Conservation (phyloP, 2,888 invertebrate genomes). For the Augiades crinisus region DNA sequence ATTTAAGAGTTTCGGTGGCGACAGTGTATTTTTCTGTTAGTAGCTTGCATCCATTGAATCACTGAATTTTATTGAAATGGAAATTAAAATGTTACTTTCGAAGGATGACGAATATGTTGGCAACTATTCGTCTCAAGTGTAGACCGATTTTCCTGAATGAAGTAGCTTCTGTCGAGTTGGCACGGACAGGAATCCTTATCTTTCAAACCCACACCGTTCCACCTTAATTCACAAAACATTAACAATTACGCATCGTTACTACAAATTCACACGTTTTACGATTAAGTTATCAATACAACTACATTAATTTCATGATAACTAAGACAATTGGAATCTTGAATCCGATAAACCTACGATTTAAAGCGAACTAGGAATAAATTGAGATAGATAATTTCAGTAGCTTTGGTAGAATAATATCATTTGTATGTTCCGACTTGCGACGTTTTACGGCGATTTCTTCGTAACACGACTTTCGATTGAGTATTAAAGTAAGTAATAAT, state of each 20-base stretch:
- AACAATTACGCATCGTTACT: no score
- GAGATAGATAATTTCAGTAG: slow-evolving; percentile 78
- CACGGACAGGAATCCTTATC: slow-evolving; percentile 48
- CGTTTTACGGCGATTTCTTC: slow-evolving; percentile 11
- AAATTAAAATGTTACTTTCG: no score
- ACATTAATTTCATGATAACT: slow-evolving; percentile 67
- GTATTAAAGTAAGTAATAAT: slow-evolving; percentile 58
- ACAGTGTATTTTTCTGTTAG: slow-evolving; percentile 46
- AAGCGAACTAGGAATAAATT: slow-evolving; percentile 80
- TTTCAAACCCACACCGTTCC: slow-evolving; percentile 72
- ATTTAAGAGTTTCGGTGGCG: slow-evolving; percentile 45
- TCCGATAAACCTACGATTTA: slow-evolving; percentile 76
- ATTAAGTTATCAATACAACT: slow-evolving; percentile 55
- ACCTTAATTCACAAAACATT: slow-evolving; percentile 58
- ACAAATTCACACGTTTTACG: slow-evolving; percentile 44
- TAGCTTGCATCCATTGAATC: no score
- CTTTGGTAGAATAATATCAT: slow-evolving; percentile 78
- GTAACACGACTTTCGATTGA: slow-evolving; percentile 24
- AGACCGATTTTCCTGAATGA: neutral
- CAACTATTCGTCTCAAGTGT: no score
- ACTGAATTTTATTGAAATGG: slow-evolving; percentile 55
- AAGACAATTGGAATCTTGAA: slow-evolving; percentile 75
- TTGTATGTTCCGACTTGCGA: slow-evolving; percentile 23
- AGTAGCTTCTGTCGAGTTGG: slow-evolving; percentile 20
- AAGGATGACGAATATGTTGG: slow-evolving; percentile 39